Evolutionary conservation across 2,797 vertebrate species (phyloP).

Genomic region (Macropodus opercularis): DNA sequence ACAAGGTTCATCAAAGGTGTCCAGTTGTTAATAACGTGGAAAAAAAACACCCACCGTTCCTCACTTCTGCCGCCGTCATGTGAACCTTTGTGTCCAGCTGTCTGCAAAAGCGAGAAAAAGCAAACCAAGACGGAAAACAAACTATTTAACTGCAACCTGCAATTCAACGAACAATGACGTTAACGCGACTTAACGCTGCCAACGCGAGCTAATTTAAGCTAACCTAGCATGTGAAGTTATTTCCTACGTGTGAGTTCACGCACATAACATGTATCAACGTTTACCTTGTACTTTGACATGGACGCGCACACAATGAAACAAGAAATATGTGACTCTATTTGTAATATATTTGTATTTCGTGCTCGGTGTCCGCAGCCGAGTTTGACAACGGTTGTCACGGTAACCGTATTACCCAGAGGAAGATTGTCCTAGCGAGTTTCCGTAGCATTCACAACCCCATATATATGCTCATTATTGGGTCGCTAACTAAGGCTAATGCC

Average conservation of each 20-base stretch:
- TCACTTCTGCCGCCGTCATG: slow-evolving; percentile 63
- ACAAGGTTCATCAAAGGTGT: not conserved
- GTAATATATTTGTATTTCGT: not conserved
- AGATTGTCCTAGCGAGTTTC: slow-evolving; percentile 15
- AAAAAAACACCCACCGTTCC: slow-evolving; percentile 69
- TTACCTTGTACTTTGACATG: slow-evolving; percentile 77
- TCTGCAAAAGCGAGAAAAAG: slow-evolving; percentile 55
- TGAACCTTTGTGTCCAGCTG: slow-evolving; percentile 61
- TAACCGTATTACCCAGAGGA: slow-evolving; percentile 19
- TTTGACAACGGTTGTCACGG: slow-evolving; percentile 40
- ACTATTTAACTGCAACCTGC: not conserved
- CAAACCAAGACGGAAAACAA: not conserved
- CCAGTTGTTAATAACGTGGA: not conserved
- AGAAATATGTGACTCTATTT: not conserved
- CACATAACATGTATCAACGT: no score
- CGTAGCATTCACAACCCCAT: not conserved
- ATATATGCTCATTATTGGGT: not conserved
- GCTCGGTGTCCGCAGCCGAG: not conserved
- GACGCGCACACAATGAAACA: not conserved
- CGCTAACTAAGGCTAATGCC: not conserved
- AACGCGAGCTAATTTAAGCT: not conserved
- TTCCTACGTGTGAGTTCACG: no score
- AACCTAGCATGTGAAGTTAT: not conserved
- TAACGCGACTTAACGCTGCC: not conserved
- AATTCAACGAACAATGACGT: not conserved